Conservation (phyloP, 2,797 vertebrate species). For the Ammospiza maritima region DNA sequence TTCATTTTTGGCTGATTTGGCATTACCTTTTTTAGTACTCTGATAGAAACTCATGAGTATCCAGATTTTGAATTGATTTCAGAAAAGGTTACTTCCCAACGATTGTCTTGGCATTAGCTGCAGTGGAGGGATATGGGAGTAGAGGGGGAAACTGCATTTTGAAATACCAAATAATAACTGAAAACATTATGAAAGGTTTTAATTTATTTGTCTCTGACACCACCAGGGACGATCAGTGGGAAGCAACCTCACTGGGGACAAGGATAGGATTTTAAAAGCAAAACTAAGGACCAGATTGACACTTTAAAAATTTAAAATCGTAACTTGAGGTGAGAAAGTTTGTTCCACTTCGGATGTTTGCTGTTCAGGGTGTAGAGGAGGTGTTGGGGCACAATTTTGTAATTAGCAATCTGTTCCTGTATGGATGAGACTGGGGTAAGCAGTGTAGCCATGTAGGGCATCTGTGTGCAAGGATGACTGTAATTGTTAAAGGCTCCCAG, state of each 20-base stretch:
- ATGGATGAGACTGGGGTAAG: not conserved
- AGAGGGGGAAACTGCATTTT: not conserved
- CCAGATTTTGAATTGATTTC: not conserved
- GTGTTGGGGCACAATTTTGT: constrained; percentile 20
- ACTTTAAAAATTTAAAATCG: not conserved
- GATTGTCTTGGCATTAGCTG: not conserved
- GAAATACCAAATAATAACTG: not conserved
- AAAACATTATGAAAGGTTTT: not conserved
- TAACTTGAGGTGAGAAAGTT: constrained; percentile 49
- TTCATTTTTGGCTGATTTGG: not conserved
- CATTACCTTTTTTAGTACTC: not conserved
- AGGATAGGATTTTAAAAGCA: not conserved
- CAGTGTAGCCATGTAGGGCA: not conserved
- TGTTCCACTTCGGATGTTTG: constrained; percentile 30
- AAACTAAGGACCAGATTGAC: not conserved
- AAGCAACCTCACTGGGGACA: not conserved
- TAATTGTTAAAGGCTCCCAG: constrained; percentile 10
- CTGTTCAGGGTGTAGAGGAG: constrained; percentile 12
- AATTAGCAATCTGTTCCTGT: constrained; percentile 46
- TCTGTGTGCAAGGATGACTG: not conserved
- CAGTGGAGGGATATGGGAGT: not conserved
- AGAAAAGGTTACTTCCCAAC: not conserved
- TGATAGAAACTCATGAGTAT: not conserved
- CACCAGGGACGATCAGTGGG: not conserved
- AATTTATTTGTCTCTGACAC: not conserved